These are phyloP conservation scores for Chelon auratus DNA, from an alignment of 2,797 vertebrate genomes.

Conservation along the genomic window DNA sequence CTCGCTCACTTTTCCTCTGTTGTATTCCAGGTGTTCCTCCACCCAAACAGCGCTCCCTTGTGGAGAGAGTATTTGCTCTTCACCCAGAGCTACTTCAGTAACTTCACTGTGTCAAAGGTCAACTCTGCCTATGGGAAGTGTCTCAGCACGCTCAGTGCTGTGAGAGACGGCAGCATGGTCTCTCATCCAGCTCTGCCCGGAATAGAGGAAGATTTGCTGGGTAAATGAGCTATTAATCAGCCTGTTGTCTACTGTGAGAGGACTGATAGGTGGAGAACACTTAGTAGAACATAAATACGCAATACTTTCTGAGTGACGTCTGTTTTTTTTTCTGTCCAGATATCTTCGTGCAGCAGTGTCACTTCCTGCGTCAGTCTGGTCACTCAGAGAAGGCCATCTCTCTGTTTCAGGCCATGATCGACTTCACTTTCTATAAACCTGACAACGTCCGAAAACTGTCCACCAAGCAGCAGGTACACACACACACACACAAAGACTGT, in stretches of 20 bases:
- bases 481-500: background rate
- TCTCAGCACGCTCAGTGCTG: slow-evolving; percentile 91
- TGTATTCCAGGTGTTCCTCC: slow-evolving; percentile 87
- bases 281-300: background rate
- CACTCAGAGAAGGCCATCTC: slow-evolving; percentile 91
- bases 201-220: slow-evolving; percentile 90
- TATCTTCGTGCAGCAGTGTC: slow-evolving; percentile 91
- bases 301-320: background rate
- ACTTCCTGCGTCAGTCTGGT: slow-evolving; percentile 91
- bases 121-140: slow-evolving; percentile 92
- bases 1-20: background rate
- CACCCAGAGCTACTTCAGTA: slow-evolving; percentile 95
- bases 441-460: slow-evolving; percentile 85
- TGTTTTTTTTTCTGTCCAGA: slow-evolving; percentile 70
- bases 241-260: background rate
- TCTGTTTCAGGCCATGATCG: slow-evolving; percentile 91
- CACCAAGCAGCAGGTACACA: slow-evolving; percentile 78
- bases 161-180: slow-evolving; percentile 92
- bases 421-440: slow-evolving; percentile 94
- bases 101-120: slow-evolving; percentile 91
- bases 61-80: slow-evolving; percentile 94
- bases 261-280: background rate
- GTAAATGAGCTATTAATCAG: slow-evolving; percentile 76
- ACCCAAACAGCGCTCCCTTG: slow-evolving; percentile 91
- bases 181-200: slow-evolving; percentile 91